Evolutionary conservation across 64 coral and sea anemone species (phyloP).

Genomic region (Cladopsammia gracilis): DNA sequence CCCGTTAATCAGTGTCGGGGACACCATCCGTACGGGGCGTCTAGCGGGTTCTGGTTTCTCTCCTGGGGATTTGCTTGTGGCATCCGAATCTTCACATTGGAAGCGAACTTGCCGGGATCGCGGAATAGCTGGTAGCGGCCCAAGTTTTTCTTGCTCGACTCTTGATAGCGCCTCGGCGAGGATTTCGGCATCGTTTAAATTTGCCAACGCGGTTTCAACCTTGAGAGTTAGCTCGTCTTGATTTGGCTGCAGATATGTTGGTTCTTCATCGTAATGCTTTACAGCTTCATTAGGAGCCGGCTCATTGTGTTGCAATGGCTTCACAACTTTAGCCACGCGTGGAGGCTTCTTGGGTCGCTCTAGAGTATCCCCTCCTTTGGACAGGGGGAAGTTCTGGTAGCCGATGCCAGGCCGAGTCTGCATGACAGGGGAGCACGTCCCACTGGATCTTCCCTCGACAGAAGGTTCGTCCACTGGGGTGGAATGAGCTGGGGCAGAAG

Average conservation of each 20-base stretch:
- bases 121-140: slow-evolving; percentile 84
- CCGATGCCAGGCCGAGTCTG: slow-evolving; percentile 31
- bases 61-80: background rate
- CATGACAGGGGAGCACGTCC: background rate
- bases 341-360: slow-evolving; percentile 80
- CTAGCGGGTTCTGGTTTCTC: slow-evolving; percentile 11
- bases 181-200: slow-evolving; percentile 90
- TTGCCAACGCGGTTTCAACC: slow-evolving; percentile 85
- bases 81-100: slow-evolving; percentile 36
- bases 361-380: slow-evolving; percentile 68
- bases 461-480: background rate
- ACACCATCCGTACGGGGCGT: slow-evolving; percentile 77
- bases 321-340: slow-evolving; percentile 73
- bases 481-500: background rate
- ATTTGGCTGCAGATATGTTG: slow-evolving; percentile 81
- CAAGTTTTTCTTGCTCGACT: slow-evolving; percentile 93
- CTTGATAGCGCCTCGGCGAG: slow-evolving; percentile 89
- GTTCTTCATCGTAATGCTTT: slow-evolving; percentile 38
- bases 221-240: slow-evolving; percentile 78
- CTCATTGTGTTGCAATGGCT: slow-evolving; percentile 61
- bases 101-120: slow-evolving; percentile 87
- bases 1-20: slow-evolving; percentile 75
- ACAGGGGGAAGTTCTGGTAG: slow-evolving; percentile 93
- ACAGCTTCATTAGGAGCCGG: background rate
- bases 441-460: background rate